Evolutionary conservation across 1,140 invertebrate species (phyloP).

Genomic region (Condylostylus longicornis): DNA sequence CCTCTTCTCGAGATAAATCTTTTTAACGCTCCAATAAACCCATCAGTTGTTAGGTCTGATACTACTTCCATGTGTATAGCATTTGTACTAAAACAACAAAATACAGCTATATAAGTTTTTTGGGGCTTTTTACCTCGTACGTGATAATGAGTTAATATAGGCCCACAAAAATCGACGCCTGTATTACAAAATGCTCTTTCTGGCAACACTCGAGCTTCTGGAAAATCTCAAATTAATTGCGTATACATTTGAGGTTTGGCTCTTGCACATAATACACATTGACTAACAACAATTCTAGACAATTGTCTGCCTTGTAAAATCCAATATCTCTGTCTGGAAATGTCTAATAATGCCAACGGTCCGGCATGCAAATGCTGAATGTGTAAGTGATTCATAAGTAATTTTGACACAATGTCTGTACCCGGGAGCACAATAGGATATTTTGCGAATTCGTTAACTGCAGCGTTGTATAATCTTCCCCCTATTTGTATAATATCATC

Average conservation of each 20-base stretch:
- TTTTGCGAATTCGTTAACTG: neutral
- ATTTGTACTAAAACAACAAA: slow-evolving; percentile 16
- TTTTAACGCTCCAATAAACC: slow-evolving; percentile 17
- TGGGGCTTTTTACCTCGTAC: slow-evolving; percentile 4
- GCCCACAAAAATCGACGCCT: slow-evolving; percentile 26
- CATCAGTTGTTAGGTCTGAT: slow-evolving; percentile 12
- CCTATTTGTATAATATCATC: slow-evolving; percentile 2
- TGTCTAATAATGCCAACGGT: slow-evolving; percentile 13
- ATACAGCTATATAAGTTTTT: slow-evolving; percentile 17
- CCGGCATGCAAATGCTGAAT: slow-evolving; percentile 25
- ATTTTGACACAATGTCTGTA: too few species aligned
- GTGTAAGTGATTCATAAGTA: too few species aligned
- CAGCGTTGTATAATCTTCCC: slow-evolving; percentile 1
- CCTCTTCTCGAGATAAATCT: slow-evolving; percentile 18
- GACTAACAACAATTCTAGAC: slow-evolving; percentile 7
- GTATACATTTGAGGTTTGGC: slow-evolving; percentile 7
- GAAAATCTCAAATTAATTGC: slow-evolving; percentile 4
- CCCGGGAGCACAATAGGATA: slow-evolving; percentile 2
- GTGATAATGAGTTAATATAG: slow-evolving; percentile 11
- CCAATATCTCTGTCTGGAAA: slow-evolving; percentile 10
- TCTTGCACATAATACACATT: slow-evolving; percentile 17
- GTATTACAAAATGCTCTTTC: slow-evolving; percentile 12
- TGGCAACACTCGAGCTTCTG: neutral
- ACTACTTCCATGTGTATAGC: slow-evolving; percentile 23
- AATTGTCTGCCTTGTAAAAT: slow-evolving; percentile 8